A percentile compares a stretch with the other conserved stretches of the same genome.
phyloP scores from a whole-genome alignment of 2,797 vertebrate species.

The Thalassophryne amazonica region DNA sequence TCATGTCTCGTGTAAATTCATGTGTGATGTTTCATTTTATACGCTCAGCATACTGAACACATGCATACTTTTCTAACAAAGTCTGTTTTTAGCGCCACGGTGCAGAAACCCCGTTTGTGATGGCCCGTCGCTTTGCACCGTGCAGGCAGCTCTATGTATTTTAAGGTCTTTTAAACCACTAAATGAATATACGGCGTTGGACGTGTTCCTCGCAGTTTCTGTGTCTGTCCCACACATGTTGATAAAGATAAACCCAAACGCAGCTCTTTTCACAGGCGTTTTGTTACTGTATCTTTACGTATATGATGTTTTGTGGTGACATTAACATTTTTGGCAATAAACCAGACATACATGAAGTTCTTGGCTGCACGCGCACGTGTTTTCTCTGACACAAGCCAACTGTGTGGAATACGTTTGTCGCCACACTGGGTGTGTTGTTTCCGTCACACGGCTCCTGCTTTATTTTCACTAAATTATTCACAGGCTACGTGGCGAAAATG shows the following conservation, averaged over 20 bases:
- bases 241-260: slow-evolving; percentile 22
- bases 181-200: slow-evolving; percentile 22
- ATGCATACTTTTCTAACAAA: slow-evolving; percentile 70
- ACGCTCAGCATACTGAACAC: slow-evolving; percentile 57
- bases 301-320: slow-evolving; percentile 64
- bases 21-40: slow-evolving; percentile 72
- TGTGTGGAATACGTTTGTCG: no score
- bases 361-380: slow-evolving; percentile 1
- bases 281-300: slow-evolving; percentile 66
- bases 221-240: slow-evolving; percentile 38
- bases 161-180: slow-evolving; percentile 60
- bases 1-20: slow-evolving; percentile 68
- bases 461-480: slow-evolving; percentile 12
- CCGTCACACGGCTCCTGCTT: not conserved
- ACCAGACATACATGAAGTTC: slow-evolving; percentile 69
- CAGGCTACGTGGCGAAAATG: slow-evolving; percentile 24
- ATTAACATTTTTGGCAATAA: slow-evolving; percentile 77
- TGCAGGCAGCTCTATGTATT: slow-evolving; percentile 42
- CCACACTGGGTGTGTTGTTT: no score
- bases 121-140: slow-evolving; percentile 44
- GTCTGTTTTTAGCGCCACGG: slow-evolving; percentile 28
- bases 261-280: slow-evolving; percentile 39
- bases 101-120: slow-evolving; percentile 57
- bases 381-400: no score
- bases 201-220: slow-evolving; percentile 16